phyloP scores from a whole-genome alignment of 2,888 invertebrate genomes.

The Dinocampus coccinellae region DNA sequence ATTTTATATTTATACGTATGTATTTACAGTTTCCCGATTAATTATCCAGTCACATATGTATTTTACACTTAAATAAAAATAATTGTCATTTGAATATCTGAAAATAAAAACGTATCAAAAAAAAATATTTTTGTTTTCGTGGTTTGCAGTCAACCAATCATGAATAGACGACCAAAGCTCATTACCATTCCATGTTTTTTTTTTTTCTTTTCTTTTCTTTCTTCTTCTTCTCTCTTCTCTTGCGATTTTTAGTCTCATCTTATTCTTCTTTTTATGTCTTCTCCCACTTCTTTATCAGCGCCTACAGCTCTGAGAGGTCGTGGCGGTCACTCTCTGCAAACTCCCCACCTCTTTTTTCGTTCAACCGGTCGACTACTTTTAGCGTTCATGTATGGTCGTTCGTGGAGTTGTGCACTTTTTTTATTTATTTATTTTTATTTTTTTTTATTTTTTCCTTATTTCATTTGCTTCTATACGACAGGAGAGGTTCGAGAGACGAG shows the following conservation, averaged over 20 bases:
- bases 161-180: conserved; percentile 31
- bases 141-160: conserved; percentile 3
- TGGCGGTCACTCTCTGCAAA: conserved; percentile 13
- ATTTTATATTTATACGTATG: too few species aligned
- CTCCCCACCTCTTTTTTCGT: conserved; percentile 27
- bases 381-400: conserved; percentile 42
- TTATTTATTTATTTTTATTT: neutral
- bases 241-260: conserved; percentile 4
- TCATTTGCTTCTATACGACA: conserved; percentile 16
- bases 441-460: conserved; percentile 16
- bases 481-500: neutral
- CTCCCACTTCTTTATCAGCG: conserved; percentile 11
- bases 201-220: too few species aligned
- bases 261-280: too few species aligned
- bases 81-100: too few species aligned
- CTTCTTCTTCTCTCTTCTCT: conserved; percentile 40
- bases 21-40: neutral
- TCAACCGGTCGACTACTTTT: conserved; percentile 55
- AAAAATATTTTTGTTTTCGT: neutral
- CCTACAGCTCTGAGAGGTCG: conserved; percentile 6
- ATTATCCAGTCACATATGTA: conserved; percentile 51
- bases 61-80: too few species aligned
- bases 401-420: neutral
- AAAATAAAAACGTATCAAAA: too few species aligned
- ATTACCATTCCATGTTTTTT: conserved; percentile 53